phyloP scores from a whole-genome alignment of 2,888 invertebrate species.

The Lithophane semibrunnea region DNA sequence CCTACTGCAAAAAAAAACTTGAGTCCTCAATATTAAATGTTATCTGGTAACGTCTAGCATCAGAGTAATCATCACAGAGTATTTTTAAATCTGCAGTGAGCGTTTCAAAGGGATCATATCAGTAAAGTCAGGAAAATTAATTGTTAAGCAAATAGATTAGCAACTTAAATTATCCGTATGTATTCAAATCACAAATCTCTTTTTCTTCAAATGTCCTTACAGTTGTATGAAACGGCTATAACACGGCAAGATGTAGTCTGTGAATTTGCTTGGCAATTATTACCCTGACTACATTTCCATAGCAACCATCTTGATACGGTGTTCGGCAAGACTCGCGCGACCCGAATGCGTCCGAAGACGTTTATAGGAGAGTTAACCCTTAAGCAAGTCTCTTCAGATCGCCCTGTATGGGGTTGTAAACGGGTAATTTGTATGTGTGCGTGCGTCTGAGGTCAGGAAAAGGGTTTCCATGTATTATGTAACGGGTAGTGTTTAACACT shows the following conservation, averaged over 20 bases:
- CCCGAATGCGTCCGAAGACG: neutral
- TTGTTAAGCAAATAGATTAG: neutral
- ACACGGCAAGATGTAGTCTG: neutral
- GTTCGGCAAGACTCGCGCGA: neutral
- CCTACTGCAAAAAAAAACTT: neutral
- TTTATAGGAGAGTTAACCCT: slow-evolving; percentile 5
- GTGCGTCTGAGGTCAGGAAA: slow-evolving; percentile 9
- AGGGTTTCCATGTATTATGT: slow-evolving; percentile 22
- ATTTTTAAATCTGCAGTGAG: neutral
- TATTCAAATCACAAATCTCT: neutral
- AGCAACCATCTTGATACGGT: neutral
- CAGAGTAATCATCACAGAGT: neutral
- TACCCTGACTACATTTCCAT: neutral
- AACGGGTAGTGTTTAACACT: slow-evolving; percentile 9
- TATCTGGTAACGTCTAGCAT: neutral
- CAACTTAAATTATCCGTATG: neutral
- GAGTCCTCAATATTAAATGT: neutral
- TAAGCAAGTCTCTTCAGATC: neutral
- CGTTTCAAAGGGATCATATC: too few relatives aligned
- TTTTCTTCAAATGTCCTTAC: neutral
- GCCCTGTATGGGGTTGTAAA: neutral
- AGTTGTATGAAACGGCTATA: neutral
- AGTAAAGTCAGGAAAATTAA: neutral
- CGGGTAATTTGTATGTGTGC: slow-evolving; percentile 36
- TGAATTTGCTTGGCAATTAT: neutral